Percentiles rank a stretch among this genome's conserved stretches.
Evolutionary conservation across 2,888 invertebrate species (phyloP).

Genomic region (Andrena minutula): DNA sequence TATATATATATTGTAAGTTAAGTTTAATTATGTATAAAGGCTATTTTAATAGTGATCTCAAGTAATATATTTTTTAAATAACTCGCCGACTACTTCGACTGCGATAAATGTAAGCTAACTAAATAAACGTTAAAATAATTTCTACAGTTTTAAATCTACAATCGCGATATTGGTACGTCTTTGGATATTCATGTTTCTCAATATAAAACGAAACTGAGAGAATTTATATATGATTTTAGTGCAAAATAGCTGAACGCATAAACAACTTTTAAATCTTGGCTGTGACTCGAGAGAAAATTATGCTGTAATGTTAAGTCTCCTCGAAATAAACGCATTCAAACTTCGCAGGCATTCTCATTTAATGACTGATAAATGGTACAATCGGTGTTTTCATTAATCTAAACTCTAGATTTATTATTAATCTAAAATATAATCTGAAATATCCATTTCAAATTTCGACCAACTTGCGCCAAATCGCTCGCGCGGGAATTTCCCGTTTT

Average conservation of each 20-base stretch:
- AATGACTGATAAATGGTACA: not conserved
- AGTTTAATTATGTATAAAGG: conserved; percentile 33
- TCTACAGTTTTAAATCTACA: no score
- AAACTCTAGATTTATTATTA: not conserved
- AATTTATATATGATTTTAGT: not conserved
- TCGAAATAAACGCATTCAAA: conserved; percentile 39
- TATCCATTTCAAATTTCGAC: conserved; percentile 2
- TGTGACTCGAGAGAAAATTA: conserved; percentile 62
- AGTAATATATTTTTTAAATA: conserved; percentile 21
- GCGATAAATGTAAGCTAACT: conserved; percentile 8
- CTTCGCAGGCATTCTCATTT: conserved; percentile 17
- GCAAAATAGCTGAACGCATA: conserved; percentile 24
- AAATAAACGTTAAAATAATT: not conserved
- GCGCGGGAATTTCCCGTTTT: no score
- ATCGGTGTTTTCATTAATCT: not conserved
- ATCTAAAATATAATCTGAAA: not conserved
- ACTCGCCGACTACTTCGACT: not conserved
- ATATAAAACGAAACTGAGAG: not conserved
- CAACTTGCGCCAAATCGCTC: no score
- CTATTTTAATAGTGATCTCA: conserved; percentile 40
- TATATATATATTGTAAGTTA: conserved; percentile 21
- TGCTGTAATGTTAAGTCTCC: conserved; percentile 33
- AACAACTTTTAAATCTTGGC: conserved; percentile 61
- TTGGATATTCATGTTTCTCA: not conserved
- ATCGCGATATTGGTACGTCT: not conserved